phyloP scores from a whole-genome alignment of 2,797 vertebrate genomes.

The Galagoides demidoff region DNA sequence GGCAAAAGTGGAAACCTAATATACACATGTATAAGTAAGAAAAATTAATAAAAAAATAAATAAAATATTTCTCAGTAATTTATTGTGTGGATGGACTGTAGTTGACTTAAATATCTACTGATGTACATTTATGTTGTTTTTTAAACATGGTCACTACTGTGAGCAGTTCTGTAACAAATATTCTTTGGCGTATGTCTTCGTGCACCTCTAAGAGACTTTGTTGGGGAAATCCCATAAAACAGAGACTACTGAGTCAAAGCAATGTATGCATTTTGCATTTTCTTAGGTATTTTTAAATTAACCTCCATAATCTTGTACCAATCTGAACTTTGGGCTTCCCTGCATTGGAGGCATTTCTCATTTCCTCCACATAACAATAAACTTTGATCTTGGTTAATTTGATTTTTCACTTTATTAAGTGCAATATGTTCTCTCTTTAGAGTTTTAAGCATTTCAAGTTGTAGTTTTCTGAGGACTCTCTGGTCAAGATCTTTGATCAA shows the following conservation, averaged over 20 bases:
- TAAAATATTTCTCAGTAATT: background rate
- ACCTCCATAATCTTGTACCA: background rate
- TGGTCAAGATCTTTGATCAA: background rate
- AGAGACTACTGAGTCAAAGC: background rate
- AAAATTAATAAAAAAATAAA: too few species aligned
- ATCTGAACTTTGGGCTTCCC: background rate
- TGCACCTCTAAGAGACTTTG: background rate
- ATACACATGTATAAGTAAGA: too few species aligned
- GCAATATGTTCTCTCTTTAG: background rate
- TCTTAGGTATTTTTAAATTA: background rate
- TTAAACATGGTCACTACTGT: background rate
- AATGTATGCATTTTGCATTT: background rate
- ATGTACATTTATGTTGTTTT: background rate
- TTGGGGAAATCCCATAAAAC: background rate
- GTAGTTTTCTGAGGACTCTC: background rate
- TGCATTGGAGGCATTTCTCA: accelerated
- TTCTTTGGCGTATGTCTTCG: background rate
- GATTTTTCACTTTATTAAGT: background rate
- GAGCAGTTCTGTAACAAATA: background rate
- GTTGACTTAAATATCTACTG: background rate
- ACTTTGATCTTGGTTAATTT: background rate
- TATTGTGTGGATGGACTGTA: background rate
- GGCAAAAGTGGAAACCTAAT: too few species aligned
- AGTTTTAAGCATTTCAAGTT: background rate
- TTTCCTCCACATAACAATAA: background rate